Evolutionary conservation across 2,888 invertebrate species (phyloP).

Genomic region (Branchinecta sandiegonensis): DNA sequence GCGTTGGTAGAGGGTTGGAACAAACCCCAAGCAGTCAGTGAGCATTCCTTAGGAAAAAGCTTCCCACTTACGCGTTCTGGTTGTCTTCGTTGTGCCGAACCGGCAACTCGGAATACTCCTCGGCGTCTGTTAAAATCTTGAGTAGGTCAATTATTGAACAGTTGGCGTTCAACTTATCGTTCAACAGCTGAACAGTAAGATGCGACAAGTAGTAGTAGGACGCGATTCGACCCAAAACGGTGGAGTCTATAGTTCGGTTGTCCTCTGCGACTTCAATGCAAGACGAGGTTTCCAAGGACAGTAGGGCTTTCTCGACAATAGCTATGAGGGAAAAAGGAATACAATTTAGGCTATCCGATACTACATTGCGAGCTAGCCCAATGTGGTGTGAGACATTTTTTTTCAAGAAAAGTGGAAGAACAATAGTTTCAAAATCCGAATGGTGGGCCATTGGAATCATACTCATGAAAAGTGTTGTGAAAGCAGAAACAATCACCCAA

Average conservation of each 20-base stretch:
- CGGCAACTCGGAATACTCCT: slow-evolving; percentile 81
- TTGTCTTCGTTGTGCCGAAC: slow-evolving; percentile 96
- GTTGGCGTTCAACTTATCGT: slow-evolving; percentile 47
- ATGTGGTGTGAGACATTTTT: slow-evolving; percentile 4
- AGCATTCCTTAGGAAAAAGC: slow-evolving; percentile 9
- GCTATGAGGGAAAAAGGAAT: not conserved
- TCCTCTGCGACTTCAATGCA: slow-evolving; percentile 38
- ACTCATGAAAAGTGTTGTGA: too few relatives aligned
- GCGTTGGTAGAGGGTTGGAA: not conserved
- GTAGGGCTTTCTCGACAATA: not conserved
- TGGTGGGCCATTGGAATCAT: too few relatives aligned
- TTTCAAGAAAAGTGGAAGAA: not conserved
- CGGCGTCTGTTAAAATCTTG: slow-evolving; percentile 59
- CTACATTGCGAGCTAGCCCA: not conserved
- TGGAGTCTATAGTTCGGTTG: slow-evolving; percentile 43
- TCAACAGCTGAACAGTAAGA: slow-evolving; percentile 73
- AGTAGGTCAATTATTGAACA: slow-evolving; percentile 57
- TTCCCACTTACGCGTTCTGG: slow-evolving; percentile 56
- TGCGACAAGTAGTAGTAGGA: slow-evolving; percentile 94
- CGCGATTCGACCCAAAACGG: slow-evolving; percentile 79
- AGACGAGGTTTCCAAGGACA: not conserved
- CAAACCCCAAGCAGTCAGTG: not conserved
- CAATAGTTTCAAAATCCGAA: too few relatives aligned
- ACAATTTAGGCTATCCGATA: not conserved
- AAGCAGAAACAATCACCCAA: too few relatives aligned